Conservation (phyloP, 2,888 invertebrate genomes). For the Conomelus anceps region DNA sequence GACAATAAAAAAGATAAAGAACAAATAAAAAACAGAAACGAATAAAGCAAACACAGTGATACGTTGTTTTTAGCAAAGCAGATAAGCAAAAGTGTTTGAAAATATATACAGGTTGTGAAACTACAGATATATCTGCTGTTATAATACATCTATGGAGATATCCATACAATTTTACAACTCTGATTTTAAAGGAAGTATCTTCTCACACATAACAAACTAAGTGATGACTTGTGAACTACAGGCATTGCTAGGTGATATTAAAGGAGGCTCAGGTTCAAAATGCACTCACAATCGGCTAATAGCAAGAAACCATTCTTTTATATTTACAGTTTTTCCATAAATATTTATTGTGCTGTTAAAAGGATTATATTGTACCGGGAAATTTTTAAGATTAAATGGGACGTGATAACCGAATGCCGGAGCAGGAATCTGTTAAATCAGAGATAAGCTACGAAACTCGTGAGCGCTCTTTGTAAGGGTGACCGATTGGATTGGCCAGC, state of each 20-base stretch:
- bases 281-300: background rate
- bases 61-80: background rate
- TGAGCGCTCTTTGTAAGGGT: too few relatives aligned
- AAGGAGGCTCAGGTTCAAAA: background rate
- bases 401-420: background rate
- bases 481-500: too few relatives aligned
- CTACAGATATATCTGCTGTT: background rate
- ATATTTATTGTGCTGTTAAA: background rate
- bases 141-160: background rate
- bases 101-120: background rate
- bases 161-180: background rate
- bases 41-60: background rate
- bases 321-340: background rate
- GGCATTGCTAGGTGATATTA: background rate
- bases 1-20: background rate
- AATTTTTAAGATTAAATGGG: background rate
- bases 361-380: background rate
- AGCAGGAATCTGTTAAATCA: background rate
- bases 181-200: background rate
- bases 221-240: background rate
- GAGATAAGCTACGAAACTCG: too few relatives aligned
- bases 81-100: background rate
- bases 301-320: background rate
- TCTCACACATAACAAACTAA: too few relatives aligned
- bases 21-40: background rate